These are phyloP conservation scores for Bursaphelenchus okinawaensis DNA, from an alignment of 2,888 invertebrate genomes.

Conservation along the genomic window DNA sequence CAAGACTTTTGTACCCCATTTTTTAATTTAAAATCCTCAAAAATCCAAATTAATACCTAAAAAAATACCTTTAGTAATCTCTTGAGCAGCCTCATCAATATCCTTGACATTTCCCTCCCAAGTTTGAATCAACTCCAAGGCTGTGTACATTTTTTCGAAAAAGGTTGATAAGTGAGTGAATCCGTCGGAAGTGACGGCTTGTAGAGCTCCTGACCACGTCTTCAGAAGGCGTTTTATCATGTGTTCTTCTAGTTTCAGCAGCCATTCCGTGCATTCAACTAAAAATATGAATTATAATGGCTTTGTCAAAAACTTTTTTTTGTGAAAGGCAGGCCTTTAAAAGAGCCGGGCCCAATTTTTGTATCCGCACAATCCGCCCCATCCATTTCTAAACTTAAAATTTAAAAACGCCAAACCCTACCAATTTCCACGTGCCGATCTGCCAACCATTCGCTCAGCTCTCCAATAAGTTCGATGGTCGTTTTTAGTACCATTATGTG, in stretches of 20 bases:
- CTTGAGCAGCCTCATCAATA: slow-evolving; percentile 8
- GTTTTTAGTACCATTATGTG: slow-evolving; percentile 10
- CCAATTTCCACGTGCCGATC: slow-evolving; percentile 9
- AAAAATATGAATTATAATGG: not conserved
- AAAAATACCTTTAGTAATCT: slow-evolving; percentile 10
- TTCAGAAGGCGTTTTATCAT: not conserved
- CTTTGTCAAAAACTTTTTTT: not conserved
- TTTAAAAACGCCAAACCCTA: too few relatives aligned
- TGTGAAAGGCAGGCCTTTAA: not conserved
- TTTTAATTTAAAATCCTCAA: not conserved
- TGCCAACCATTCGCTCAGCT: slow-evolving; percentile 6
- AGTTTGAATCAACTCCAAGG: not conserved
- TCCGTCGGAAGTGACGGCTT: slow-evolving; percentile 1
- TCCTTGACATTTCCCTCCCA: not conserved
- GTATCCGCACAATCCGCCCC: too few relatives aligned
- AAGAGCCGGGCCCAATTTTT: not conserved
- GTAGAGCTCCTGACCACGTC: slow-evolving; percentile 4
- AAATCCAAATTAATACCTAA: not conserved
- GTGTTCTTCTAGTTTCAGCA: not conserved
- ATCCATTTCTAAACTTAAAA: too few relatives aligned
- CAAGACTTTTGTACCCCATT: too few relatives aligned
- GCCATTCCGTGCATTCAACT: slow-evolving; percentile 4
- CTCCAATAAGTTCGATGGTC: slow-evolving; percentile 29
- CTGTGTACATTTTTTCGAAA: slow-evolving; percentile 9
- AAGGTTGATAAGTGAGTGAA: slow-evolving; percentile 1